Evolutionary conservation across 2,888 invertebrate genomes (phyloP), one percentile per base, ranked within the genome.

Genomic region (Amiota communis): DNA sequence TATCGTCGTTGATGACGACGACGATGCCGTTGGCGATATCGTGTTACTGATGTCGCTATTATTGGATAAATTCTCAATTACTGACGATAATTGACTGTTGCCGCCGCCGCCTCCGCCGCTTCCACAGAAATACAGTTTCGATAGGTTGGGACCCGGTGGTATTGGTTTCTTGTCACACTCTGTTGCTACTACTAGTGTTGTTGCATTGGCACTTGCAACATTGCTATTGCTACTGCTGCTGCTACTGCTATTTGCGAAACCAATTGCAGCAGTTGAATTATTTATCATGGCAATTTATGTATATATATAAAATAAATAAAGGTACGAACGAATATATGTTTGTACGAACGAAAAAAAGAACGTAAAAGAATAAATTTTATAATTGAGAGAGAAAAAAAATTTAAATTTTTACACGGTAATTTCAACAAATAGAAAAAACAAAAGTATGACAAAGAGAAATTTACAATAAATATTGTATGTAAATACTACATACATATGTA

Each of bases 1-100:
- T 71, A 73, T 47, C 56, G 70, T 57, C 48, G 61, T 46, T 57
- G 72, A 3, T 64, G 65, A 56, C 65, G 51, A n/a, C 15, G 57
- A 47, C 70, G 75, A 17, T 59, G 67, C 53, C 56, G 56, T 46
- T 51, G 72, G 56, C 59, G 70, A 56, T 68, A 61, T 64, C 64
- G 72, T 73, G 67, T 49, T 71, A 78, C 78, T 78, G 80, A 80
- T 80, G 80, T 80, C 79, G 80, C 81, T 86, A 81, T 82, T 85
- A 85, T 86, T 87, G 87, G 87, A 87, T 84, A 88, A 88, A 87
- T 87, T 88, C 86, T 86, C 88, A 88, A 88, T 88, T 88, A 88
- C 84, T 80, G 86, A 79, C 82, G 87, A 84, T 88, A 88, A 88
- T 88, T 88, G 88, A 83, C 83, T 86, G 87, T 80, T 84, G 85